Base-by-base conservation (phyloP, 2,888 invertebrate genomes). In the Torymus texanus region DNA sequence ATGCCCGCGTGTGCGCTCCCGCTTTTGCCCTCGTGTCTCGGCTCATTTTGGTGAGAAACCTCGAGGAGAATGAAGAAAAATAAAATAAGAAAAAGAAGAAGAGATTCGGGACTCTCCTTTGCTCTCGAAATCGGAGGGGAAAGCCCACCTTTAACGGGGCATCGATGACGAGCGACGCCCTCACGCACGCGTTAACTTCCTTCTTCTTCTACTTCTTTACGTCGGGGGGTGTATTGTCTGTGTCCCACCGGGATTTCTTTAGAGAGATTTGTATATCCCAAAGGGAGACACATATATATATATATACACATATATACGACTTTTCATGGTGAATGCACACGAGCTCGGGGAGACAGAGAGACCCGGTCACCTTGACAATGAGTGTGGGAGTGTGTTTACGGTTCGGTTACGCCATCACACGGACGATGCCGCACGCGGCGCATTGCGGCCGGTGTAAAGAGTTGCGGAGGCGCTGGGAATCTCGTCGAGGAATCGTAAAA, bases 351-450 rank as follows among this genome's bases (percentile, higher is more conserved):
- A 29, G 41, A 8, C 8, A 41, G 41, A 41, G 67, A 51, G 56
- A 66, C 41, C 82, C 85, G 85, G 85, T 85, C 85, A 84, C 84
- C 85, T 85, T 83, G 84, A 86, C 87, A 88, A 88, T 87, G 85
- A 85, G 88, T 89, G 89, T 89, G 89, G 89, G 90, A 90, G 88
- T 76, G 58, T 72, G 75, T 77, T 71, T 80, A 84, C 84, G 85
- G 86, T 58, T 88, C 87, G 86, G 85, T 85, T 86, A 85, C 82
- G 83, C 83, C 83, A 66, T 41, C 55, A 65, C 61, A 21, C 65
- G 53, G 41, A 41, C 8, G 41, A 41, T 61, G 18, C n/a, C 29
- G 12, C 53, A 29, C 14, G 66, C 65, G 51, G 12, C 50, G 11
- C n/a, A n/a, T 65, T 56, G 61, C 21, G 21, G 21, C 21, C 16